phyloP scores from a whole-genome alignment of 2,888 invertebrate species.

The Hylaea fasciaria region DNA sequence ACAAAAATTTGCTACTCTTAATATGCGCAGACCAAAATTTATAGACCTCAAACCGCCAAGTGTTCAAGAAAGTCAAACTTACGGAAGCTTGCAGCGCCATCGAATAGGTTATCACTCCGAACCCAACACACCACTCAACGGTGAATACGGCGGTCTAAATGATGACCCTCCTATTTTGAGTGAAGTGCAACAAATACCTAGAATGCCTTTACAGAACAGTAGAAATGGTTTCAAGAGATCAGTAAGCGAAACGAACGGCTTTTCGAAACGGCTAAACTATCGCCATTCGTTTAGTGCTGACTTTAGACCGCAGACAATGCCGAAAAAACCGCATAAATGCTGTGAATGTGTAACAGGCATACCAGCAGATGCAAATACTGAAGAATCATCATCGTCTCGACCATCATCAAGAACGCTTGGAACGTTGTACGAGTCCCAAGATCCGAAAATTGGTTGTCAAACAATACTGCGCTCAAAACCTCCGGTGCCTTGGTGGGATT shows the following conservation, averaged over 20 bases:
- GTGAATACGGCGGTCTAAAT: slow-evolving; percentile 62
- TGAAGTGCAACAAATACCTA: slow-evolving; percentile 77
- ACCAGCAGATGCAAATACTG: slow-evolving; percentile 67
- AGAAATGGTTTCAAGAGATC: slow-evolving; percentile 79
- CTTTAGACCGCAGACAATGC: slow-evolving; percentile 63
- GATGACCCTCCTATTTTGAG: slow-evolving; percentile 69
- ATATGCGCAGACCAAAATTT: slow-evolving; percentile 77
- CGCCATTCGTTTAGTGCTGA: slow-evolving; percentile 81
- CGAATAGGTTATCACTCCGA: slow-evolving; percentile 80
- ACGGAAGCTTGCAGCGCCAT: slow-evolving; percentile 74
- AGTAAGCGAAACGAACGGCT: slow-evolving; percentile 78
- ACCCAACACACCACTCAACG: slow-evolving; percentile 76
- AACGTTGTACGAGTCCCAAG: slow-evolving; percentile 82
- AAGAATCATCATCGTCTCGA: slow-evolving; percentile 61
- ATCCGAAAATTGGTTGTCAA: slow-evolving; percentile 88
- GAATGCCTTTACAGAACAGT: slow-evolving; percentile 77
- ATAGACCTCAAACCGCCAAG: slow-evolving; percentile 71
- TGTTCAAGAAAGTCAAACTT: slow-evolving; percentile 67
- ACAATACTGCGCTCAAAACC: slow-evolving; percentile 88
- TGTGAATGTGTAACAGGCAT: slow-evolving; percentile 81
- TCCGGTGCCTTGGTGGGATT: slow-evolving; percentile 94
- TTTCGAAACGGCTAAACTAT: slow-evolving; percentile 77
- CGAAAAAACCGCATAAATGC: slow-evolving; percentile 77
- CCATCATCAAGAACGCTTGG: slow-evolving; percentile 74
- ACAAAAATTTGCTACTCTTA: slow-evolving; percentile 80